phyloP scores from a whole-genome alignment of 2,888 invertebrate species.

The Acronicta aceris region DNA sequence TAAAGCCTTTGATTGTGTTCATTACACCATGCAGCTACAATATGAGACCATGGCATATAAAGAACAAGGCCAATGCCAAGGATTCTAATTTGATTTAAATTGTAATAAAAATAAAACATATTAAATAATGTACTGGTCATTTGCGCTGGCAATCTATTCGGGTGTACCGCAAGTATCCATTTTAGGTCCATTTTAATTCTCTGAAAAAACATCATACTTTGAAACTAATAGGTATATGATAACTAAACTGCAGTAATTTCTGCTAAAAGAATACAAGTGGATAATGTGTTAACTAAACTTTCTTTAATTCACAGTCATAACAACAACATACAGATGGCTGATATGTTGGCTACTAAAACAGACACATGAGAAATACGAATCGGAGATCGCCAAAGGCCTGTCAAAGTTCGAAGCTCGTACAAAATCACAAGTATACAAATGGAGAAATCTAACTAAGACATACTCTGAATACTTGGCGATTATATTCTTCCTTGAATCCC shows the following conservation, averaged over 20 bases:
- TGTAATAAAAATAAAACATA: neutral
- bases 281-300: neutral
- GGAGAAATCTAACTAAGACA: slow-evolving; percentile 92
- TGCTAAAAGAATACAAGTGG: neutral
- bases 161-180: slow-evolving; percentile 21
- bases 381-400: slow-evolving; percentile 87
- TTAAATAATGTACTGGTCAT: neutral
- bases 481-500: slow-evolving; percentile 85
- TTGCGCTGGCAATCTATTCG: neutral
- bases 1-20: slow-evolving; percentile 11
- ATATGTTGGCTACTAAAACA: slow-evolving; percentile 93
- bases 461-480: slow-evolving; percentile 93
- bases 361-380: slow-evolving; percentile 90
- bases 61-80: no score
- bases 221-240: no score
- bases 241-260: no score
- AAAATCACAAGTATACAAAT: slow-evolving; percentile 94
- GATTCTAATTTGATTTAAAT: neutral
- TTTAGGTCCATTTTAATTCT: neutral
- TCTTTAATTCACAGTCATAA: slow-evolving; percentile 88
- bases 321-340: slow-evolving; percentile 94
- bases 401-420: slow-evolving; percentile 94
- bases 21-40: neutral
- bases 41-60: neutral
- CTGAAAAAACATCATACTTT: no score